A percentile compares a stretch with the other conserved stretches of the same genome.
Evolutionary conservation across 2,888 invertebrate genomes (phyloP).

Genomic region (Himalopsyche kuldschensis): DNA sequence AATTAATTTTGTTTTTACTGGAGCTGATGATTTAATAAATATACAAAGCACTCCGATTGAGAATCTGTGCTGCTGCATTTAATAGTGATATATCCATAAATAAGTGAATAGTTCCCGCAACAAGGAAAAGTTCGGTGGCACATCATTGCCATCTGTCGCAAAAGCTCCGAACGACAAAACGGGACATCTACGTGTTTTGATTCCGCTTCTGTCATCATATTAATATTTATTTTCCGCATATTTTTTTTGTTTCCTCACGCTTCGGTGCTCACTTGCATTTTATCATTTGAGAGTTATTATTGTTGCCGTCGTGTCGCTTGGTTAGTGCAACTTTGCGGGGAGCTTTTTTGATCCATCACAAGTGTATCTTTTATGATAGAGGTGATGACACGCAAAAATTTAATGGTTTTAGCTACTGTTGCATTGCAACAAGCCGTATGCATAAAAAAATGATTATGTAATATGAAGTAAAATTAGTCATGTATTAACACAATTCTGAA

Average conservation of each 20-base stretch:
- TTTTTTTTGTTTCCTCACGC: constrained; percentile 18
- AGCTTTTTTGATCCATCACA: not conserved
- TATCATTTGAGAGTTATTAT: constrained; percentile 11
- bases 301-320: not conserved
- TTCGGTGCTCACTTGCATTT: constrained; percentile 8
- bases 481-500: no score
- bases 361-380: not conserved
- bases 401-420: not conserved
- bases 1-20: no score
- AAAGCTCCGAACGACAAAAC: not conserved
- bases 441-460: no score
- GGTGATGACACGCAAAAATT: not conserved
- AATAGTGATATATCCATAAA: not conserved
- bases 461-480: no score
- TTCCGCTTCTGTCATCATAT: constrained; percentile 29
- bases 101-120: not conserved
- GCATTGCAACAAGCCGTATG: no score
- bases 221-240: constrained; percentile 29
- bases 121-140: not conserved
- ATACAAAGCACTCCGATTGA: not conserved
- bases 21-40: no score
- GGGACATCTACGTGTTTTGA: constrained; percentile 25
- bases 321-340: not conserved
- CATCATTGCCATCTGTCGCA: constrained; percentile 18
- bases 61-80: not conserved